Base-by-base conservation (phyloP, 2,113 vertebrate species). In the Poeciliopsis turrubarensis region DNA sequence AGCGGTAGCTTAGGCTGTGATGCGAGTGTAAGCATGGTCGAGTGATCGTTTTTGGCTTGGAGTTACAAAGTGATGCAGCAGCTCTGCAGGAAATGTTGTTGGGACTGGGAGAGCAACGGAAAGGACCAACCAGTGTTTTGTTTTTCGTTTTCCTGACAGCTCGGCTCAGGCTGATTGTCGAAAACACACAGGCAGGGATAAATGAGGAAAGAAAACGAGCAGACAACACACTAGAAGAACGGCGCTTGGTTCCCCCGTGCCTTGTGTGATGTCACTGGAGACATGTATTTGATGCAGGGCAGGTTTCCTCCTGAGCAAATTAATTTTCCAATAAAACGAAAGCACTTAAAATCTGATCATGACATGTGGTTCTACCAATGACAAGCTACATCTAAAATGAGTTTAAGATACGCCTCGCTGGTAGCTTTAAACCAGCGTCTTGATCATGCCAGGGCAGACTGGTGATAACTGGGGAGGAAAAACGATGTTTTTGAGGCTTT, bases 401-500 rank as follows among this genome's bases (percentile, higher is more conserved):
- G 51, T n/a, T 57, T 9, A n/a, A 57, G 9, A 57, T n/a, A 10
- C 0, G 22, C 25, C 51, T 25, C 0, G 51, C 51, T 10, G 10
- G 51, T 11, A n/a, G 51, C 51, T 25, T 25, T 57, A 57, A 57
- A n/a, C 51, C 51, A 57, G 19, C 9, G 25, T 57, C 51, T 57
- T 57, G 51, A 22, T n/a, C 51, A 11, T 57, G 22, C n/a, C 3
- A 57, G 22, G 25, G 25, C 25, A n/a, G 51, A n/a, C 11, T 61
- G 77, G 17, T 11, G 30, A 41, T 60, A 77, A 19, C 12, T 31
- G 61, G 14, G 6, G 32, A 37, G 37, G 69, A 60, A 41, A 68
- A 41, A 70, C 30, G 12, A 26, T 27, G 44, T 37, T 82, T 77
- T 70, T 2, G 68, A 68, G 47, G 70, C 57, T 73, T 60, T 77